Evolutionary conservation across 2,888 invertebrate species (phyloP).

Genomic region (Yponomeuta evonymella): DNA sequence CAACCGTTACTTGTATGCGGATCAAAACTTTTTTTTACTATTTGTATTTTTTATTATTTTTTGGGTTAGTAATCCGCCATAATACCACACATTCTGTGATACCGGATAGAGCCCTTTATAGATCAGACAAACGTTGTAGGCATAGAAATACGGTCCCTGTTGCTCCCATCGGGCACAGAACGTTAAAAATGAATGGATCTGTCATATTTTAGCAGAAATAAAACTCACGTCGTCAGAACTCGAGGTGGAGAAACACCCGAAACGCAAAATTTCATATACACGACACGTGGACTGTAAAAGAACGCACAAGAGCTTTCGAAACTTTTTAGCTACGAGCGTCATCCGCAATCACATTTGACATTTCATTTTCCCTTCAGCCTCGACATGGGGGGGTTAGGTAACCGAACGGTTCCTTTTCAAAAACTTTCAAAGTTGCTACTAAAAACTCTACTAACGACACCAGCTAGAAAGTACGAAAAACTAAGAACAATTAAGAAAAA

Average conservation of each 20-base stretch:
- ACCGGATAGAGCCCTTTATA: too few species aligned
- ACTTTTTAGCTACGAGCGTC: neutral
- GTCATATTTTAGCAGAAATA: too few species aligned
- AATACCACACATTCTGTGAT: too few species aligned
- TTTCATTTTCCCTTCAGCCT: neutral
- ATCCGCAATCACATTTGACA: slow-evolving; percentile 9
- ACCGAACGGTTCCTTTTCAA: slow-evolving; percentile 7
- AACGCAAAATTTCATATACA: neutral
- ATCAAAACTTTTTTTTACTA: too few species aligned
- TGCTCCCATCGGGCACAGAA: too few species aligned
- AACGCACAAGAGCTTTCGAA: neutral
- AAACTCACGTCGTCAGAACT: neutral
- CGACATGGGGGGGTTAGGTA: slow-evolving; percentile 5
- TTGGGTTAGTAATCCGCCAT: too few species aligned
- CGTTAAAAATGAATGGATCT: too few species aligned
- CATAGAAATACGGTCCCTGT: too few species aligned
- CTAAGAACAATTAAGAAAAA: slow-evolving; percentile 14
- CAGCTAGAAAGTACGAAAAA: slow-evolving; percentile 16
- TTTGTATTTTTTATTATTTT: too few species aligned
- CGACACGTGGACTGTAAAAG: neutral
- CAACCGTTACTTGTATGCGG: too few species aligned
- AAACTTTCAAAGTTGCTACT: slow-evolving; percentile 15
- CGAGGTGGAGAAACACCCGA: neutral
- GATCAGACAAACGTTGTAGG: too few species aligned
- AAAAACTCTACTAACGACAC: slow-evolving; percentile 14